Evolutionary conservation across 2,888 invertebrate species (phyloP), one percentile per base, ranked within the genome.

Genomic region (Pimpla rufipes): DNA sequence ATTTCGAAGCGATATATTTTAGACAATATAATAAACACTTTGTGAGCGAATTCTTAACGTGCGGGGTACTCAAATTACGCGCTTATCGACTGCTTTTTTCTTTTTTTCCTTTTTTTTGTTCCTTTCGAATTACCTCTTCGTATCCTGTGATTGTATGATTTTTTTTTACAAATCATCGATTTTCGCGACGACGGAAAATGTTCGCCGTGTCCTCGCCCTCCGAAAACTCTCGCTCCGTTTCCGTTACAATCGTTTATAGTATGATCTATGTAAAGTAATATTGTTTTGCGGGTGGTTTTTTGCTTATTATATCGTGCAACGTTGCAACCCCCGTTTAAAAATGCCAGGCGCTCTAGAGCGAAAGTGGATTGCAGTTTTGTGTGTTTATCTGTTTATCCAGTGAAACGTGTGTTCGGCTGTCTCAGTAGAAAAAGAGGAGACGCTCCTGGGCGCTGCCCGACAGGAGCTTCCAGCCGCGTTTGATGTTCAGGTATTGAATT

Each of bases 401-500:
- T 55, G 62, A 70, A 68, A 64, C n/a, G n/a, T n/a, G n/a, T 68
- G 37, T 67, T 79, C 23, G 45, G 47, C 75, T 84, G 71, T 70
- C 79, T 94, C 94, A 98, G 94, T 98, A 97, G 94, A 98, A 97
- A 95, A 98, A 97, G 88, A 98, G 95, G 90, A 98, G 95, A 92
- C 98, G 95, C 93, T 98, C 97, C 91, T 98, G 97, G 82, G 97
- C 97, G 81, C 97, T 97, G 84, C 97, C 97, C 1, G 97, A 97
- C 81, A 98, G 94, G 88, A 97, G 95, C 89, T 97, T 96, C 98
- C 98, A 98, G 84, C 97, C 97, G 78, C 97, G 95, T 91, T 98
- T 98, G 90, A 98, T 98, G 93, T 97, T 97, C 93, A 97, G 94
- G 93, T 98, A 98, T 93, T 98, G 98, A 88, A 98, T 95, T 71